Evolutionary conservation across 1,140 invertebrate genomes (phyloP), one percentile per base, ranked within the genome.

Genomic region (Drosophila funebris): DNA sequence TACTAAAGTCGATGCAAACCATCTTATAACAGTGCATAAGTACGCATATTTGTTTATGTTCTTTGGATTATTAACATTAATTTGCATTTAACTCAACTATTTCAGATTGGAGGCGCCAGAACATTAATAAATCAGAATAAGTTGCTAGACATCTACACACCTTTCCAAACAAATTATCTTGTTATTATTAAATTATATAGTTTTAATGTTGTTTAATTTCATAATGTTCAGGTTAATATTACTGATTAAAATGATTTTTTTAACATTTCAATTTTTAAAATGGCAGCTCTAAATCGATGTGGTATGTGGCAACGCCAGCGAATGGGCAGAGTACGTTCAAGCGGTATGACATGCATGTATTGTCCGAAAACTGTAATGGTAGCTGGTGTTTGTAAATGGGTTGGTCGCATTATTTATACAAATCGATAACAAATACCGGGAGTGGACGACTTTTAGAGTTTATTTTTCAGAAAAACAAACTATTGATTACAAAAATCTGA

Each of bases 21-120:
- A 91, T 24, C 90, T 92, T 3, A 90, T 95, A 36, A 93, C 92
- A n/a, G 94, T 96, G 81, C 94, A 95, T 66, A 88, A 92, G 85
- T 85, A 91, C 43, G 56, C 39, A 6, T 16, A 11, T 16, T 5
- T 2, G 7, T 1, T 4, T 14, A 9, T 16, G 3, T 4, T 13
- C 1, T 20, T 11, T 4, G 9, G 61, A 27, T 36, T 9, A 6
- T 27, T 4, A 7, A 0, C 4, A 11, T 4, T 9, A 27, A 16
- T 13, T 18, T 16, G 0, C 24, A 5, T 20, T 27, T 8, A 29
- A 16, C 20, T 8, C 0, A 27, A 0, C 13, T 18, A 6, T 61
- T 75, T 5, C 24, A 84, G 82, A 53, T 64, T 84, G 48, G 80
- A 83, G 43, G 29, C 73, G 7, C 82, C 82, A 20, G 77, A 85